Base-by-base conservation (phyloP, 2,888 invertebrate genomes). In the Diploptera punctata region DNA sequence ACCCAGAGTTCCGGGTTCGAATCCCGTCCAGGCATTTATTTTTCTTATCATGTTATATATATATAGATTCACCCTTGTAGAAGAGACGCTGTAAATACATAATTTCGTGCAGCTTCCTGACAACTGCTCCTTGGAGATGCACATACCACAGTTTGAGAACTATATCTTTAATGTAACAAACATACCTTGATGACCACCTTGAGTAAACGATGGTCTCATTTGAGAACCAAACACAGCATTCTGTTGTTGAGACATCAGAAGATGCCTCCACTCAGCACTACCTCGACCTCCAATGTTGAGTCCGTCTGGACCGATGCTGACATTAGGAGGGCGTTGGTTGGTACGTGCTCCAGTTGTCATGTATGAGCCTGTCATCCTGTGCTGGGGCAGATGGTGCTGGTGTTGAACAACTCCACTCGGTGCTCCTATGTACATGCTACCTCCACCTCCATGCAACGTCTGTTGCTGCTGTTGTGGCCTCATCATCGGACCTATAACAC, bases 401-500 rank as follows among this genome's bases (percentile, higher is more conserved):
- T 85, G 84, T 77, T 86, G 86, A 67, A 83, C 38, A 31, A 44
- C 47, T 16, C 38, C 49, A 4, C 31, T 21, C 19, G 43, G 70
- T 21, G 19, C 33, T 18, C 43, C 82, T 81, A 75, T 71, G 57
- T 73, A 75, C 71, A 75, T 81, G 71, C 81, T 83, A 74, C 81
- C 82, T 26, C 82, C 82, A 38, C 82, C 80, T 13, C 81, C 81
- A 62, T 73, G 72, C 61, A 75, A 68, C 19, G 65, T 38, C 52
- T 68, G 67, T 24, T 65, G 62, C 21, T 62, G 57, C 61, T 73
- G 73, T 69, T 88, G 89, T 1, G 89, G 87, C 75, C 90, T 85
- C 87, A 90, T 89, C 90, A 90, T 90, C 4, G 90, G 90, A 76
- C 89, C 89, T 88, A 77, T 13, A n/a, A n/a, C n/a, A 31, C n/a